These are phyloP conservation scores for Ypsolopha scabrella DNA, from an alignment of 2,888 invertebrate genomes.

Conservation along the genomic window DNA sequence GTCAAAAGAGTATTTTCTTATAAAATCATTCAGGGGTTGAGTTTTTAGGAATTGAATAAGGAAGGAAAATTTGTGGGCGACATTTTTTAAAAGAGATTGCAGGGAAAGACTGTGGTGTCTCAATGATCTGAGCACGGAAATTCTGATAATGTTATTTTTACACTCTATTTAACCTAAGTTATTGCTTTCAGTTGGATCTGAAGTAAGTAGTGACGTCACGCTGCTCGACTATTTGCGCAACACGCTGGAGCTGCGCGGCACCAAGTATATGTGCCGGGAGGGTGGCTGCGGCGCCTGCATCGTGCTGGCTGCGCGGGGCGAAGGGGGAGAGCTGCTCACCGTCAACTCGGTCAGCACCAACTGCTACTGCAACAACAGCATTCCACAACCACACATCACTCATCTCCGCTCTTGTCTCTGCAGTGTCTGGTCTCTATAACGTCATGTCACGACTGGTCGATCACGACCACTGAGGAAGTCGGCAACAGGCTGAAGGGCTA, in stretches of 20 bases:
- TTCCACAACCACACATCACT: conserved; percentile 1
- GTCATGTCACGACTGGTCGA: conserved; percentile 72
- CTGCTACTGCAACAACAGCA: background rate
- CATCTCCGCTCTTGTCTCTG: conserved; percentile 15
- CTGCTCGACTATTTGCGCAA: conserved; percentile 65
- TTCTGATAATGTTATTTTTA: too few species aligned
- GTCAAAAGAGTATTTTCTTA: too few species aligned
- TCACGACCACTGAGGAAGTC: conserved; percentile 79
- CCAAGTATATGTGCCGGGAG: too few species aligned
- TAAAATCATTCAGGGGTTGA: too few species aligned
- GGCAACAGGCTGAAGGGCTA: conserved; percentile 73
- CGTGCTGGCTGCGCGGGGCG: background rate
- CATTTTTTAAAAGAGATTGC: too few species aligned
- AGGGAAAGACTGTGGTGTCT: too few species aligned
- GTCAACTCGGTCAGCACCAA: conserved; percentile 1
- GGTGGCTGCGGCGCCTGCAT: conserved; percentile 15
- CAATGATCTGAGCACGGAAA: too few species aligned
- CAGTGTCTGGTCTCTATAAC: conserved; percentile 65
- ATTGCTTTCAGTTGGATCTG: too few species aligned
- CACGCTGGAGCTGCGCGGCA: conserved; percentile 45
- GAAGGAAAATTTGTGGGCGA: too few species aligned
- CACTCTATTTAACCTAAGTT: too few species aligned
- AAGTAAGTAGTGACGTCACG: conserved; percentile 29
- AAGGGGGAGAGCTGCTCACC: background rate
- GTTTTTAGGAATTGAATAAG: too few species aligned